Base-by-base conservation (phyloP, 2,113 vertebrate genomes). In the Phocoena phocoena region DNA sequence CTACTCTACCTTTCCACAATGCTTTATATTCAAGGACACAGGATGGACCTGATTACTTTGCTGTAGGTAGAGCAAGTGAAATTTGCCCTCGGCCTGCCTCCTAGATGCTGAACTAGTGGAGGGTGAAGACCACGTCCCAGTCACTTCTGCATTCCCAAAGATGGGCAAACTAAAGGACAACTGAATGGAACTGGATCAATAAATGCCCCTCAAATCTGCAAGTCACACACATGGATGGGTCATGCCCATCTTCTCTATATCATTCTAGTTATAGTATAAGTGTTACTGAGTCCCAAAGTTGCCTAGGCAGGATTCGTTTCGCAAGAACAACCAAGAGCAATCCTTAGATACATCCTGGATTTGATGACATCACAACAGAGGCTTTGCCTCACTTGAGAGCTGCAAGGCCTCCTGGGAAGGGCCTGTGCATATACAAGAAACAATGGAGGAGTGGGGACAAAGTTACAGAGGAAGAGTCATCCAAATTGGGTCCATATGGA, bases 371-470 rank as follows among this genome's bases (percentile, higher is more conserved):
- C 50, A 26, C 0, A 90, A 90, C 68, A 68, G 79, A 83, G 74
- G 44, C 76, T 93, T 8, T 80, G 62, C 18, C 55, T 97, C 38
- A 23, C 36, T n/a, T 55, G 44, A 53, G 38, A 85, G 70, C 58
- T 80, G 80, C 88, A 70, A 71, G 20, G 47, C 65, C 86, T 73
- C 15, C 62, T 88, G 63, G 71, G 47, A 92, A 25, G 50, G 50
- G 25, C 67, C 25, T 6, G 9, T 25, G 38, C 10, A 53, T 20
- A 47, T 2, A 20, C 25, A 65, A n/a, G 93, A 82, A 89, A 44
- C 65, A 50, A 17, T 5, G 3, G 31, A 14, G 8, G 50, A 50
- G 14, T 33, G 47, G 18, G n/a, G 58, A 73, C 76, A 68, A 71
- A 67, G 79, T 87, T 38, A 63, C 10, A 77, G 55, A 79, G n/a